Conservation (phyloP, 2,113 vertebrate genomes). For the Tympanuchus pallidicinctus region DNA sequence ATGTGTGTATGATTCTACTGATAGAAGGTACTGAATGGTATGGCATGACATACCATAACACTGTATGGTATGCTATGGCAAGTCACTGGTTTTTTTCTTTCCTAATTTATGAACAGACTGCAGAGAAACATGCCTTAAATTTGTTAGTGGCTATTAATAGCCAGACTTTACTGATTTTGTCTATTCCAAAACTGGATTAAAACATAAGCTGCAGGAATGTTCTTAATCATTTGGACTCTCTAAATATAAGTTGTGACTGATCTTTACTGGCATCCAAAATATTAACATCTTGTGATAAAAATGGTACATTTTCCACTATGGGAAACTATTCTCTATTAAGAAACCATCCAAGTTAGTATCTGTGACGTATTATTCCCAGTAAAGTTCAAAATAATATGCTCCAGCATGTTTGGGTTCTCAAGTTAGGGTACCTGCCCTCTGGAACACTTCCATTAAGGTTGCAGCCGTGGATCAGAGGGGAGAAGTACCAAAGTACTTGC, state of each 20-base stretch:
- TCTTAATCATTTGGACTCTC: conserved; percentile 45
- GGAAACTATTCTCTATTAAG: conserved; percentile 19
- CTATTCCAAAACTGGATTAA: conserved; percentile 17
- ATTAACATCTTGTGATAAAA: conserved; percentile 47
- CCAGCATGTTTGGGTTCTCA: neutral
- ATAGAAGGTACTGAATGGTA: neutral
- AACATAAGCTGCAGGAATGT: conserved; percentile 34
- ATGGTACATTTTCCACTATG: neutral
- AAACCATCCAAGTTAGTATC: neutral
- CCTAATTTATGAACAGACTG: conserved; percentile 38
- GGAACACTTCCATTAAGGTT: neutral
- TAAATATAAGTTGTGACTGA: conserved; percentile 47
- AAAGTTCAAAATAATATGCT: neutral
- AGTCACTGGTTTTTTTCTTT: neutral
- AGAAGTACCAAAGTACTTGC: neutral
- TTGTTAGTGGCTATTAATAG: conserved; percentile 54
- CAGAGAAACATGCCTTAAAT: conserved; percentile 17
- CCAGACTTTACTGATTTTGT: conserved; percentile 13
- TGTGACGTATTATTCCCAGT: neutral
- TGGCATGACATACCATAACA: neutral
- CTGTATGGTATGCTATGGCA: neutral
- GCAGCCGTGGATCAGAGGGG: neutral
- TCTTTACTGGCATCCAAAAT: conserved; percentile 24
- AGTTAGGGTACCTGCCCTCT: neutral
- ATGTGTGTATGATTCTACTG: neutral